Evolutionary conservation across 2,113 vertebrate species (phyloP).

Genomic region (Forbesichthys agassizii): DNA sequence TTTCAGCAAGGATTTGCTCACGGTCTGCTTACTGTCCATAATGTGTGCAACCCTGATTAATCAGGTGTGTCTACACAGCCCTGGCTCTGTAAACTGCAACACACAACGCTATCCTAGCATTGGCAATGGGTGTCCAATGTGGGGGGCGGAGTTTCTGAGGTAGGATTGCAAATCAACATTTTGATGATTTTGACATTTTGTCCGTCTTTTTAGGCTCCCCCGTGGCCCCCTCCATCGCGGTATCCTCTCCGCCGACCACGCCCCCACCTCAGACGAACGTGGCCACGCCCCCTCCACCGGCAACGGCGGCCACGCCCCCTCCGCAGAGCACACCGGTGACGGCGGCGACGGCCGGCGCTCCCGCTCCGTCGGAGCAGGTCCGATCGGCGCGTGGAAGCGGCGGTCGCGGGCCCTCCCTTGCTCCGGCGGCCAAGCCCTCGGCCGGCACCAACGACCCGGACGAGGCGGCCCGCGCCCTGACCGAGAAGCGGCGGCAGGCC

Average conservation of each 20-base stretch:
- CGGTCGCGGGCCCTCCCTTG: conserved; percentile 28
- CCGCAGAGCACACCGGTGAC: conserved; percentile 37
- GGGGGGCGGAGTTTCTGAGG: no score
- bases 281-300: conserved; percentile 29
- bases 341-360: conserved; percentile 13
- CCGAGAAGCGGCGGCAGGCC: conserved; percentile 90
- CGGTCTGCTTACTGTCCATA: no score
- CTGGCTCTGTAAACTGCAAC: no score
- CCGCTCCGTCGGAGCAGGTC: conserved; percentile 27
- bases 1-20: no score
- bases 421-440: conserved; percentile 79
- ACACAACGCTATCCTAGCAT: no score
- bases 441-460: conserved; percentile 90
- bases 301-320: conserved; percentile 32
- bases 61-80: no score
- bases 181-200: neutral
- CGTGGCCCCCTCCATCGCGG: conserved; percentile 42
- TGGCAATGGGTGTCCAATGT: no score
- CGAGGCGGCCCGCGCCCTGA: conserved; percentile 87
- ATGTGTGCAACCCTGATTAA: no score
- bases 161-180: neutral
- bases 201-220: conserved; percentile 51
- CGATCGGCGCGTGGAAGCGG: conserved; percentile 19
- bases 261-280: neutral
- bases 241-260: conserved; percentile 34